Evolutionary conservation across 2,888 invertebrate species (phyloP), one percentile per base, ranked within the genome.

Genomic region (Ariolimax columbianus): DNA sequence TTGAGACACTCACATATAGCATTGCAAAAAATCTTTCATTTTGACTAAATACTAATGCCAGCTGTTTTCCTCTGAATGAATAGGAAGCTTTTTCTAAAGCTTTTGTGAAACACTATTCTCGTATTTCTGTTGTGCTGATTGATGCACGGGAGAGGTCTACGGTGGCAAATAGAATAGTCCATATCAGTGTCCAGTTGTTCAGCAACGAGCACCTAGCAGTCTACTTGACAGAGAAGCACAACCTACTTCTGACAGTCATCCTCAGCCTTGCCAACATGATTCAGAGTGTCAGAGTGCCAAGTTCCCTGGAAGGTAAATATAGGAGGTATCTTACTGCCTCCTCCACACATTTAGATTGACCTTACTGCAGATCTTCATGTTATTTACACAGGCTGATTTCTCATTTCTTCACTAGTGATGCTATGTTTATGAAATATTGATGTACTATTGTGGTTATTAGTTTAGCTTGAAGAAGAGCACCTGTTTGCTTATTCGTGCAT

Each of bases 161-260:
- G 6, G 97, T 99, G 4, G 98, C 98, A 91, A 98, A 98, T 95
- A 96, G 98, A 77, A 98, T 99, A 0, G 98, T 99, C 0, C 99
- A 99, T 95, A 98, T 99, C 95, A 98, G 98, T 91, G 99, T 99
- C 7, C 95, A 99, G 95, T 95, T 99, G 85, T 98, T 99, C 95
- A 97, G 97, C 89, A 99, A 98, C 94, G 97, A 98, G 94, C 96
- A 96, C 82, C 95, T 99, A 33, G 98, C 99, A 1, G 95, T 97
- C 68, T 96, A 97, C 92, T 98, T 99, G 97, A 97, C 97, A 9
- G 97, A 97, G 91, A 97, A 98, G 91, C 95, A 97, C 83, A 97
- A 97, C 91, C 95, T 99, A 40, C 95, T 99, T 17, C 97, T 98
- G 94, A 97, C 98, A 63, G 98, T 99, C 97, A 97, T 97, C 80